A percentile compares a stretch with the other conserved stretches of the same genome.
Evolutionary conservation across 2,888 invertebrate genomes (phyloP).

Genomic region (Cheilosia vernalis): DNA sequence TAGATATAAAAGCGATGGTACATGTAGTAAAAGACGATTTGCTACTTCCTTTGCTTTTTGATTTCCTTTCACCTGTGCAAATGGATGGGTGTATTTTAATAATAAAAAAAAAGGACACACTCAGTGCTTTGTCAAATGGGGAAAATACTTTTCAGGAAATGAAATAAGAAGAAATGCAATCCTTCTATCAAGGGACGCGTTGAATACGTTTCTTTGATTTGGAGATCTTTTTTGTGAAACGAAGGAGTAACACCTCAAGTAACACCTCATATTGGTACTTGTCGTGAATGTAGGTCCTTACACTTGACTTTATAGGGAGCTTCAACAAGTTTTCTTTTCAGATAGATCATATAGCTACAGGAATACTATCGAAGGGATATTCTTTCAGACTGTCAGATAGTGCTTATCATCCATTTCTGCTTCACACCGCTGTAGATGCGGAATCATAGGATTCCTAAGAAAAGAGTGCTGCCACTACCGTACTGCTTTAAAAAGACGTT

Average conservation of each 20-base stretch:
- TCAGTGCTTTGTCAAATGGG: conserved; percentile 37
- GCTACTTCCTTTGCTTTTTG: conserved; percentile 49
- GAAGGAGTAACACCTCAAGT: conserved; percentile 33
- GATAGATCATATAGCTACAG: neutral
- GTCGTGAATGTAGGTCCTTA: neutral
- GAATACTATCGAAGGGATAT: too few relatives aligned
- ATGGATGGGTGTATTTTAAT: conserved; percentile 39
- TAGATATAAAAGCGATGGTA: conserved; percentile 37
- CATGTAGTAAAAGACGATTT: conserved; percentile 19
- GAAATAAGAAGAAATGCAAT: conserved; percentile 45
- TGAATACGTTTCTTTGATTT: conserved; percentile 27
- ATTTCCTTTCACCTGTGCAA: conserved; percentile 58
- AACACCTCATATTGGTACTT: conserved; percentile 30
- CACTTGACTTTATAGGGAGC: neutral
- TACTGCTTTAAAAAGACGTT: too few relatives aligned
- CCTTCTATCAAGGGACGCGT: conserved; percentile 20
- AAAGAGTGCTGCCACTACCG: too few relatives aligned
- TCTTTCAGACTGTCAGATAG: too few relatives aligned
- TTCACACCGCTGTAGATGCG: too few relatives aligned
- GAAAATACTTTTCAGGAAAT: conserved; percentile 41
- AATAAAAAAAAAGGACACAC: conserved; percentile 30
- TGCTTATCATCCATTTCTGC: too few relatives aligned
- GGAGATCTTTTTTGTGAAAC: neutral
- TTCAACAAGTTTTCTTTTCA: neutral
- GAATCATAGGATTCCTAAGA: too few relatives aligned